Conservation (phyloP, 1,140 invertebrate genomes). For the Drosophila oshimai region DNA sequence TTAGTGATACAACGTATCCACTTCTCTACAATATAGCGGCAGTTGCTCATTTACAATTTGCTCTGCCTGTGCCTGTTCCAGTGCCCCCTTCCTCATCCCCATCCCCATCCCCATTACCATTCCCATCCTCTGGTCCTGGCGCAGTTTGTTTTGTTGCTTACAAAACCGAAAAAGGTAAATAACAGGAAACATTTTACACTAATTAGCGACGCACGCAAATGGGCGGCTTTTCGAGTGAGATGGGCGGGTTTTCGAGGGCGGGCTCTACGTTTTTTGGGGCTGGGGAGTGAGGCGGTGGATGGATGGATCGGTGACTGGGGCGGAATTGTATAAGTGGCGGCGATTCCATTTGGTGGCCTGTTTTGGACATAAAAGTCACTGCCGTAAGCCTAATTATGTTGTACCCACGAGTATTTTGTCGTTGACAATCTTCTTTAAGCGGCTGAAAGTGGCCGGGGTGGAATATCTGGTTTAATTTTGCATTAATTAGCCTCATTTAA, state of each 20-base stretch:
- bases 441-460: background rate
- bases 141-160: conserved; percentile 65
- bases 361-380: conserved; percentile 67
- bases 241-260: background rate
- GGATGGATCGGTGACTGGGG: background rate
- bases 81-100: background rate
- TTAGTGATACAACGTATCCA: conserved; percentile 53
- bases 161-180: conserved; percentile 78
- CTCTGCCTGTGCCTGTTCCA: no score
- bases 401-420: conserved; percentile 66
- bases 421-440: conserved; percentile 23
- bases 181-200: conserved; percentile 81
- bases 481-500: conserved; percentile 43
- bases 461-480: conserved; percentile 40
- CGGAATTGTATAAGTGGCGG: conserved; percentile 24
- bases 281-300: background rate
- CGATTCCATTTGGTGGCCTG: conserved; percentile 29
- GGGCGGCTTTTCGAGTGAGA: conserved; percentile 47
- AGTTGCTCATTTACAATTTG: conserved; percentile 56
- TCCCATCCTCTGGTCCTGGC: background rate
- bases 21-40: background rate
- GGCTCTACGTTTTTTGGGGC: background rate
- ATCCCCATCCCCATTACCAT: background rate
- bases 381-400: conserved; percentile 76
- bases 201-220: conserved; percentile 80